phyloP scores from a whole-genome alignment of 2,888 invertebrate species.

The Augiades crinisus region DNA sequence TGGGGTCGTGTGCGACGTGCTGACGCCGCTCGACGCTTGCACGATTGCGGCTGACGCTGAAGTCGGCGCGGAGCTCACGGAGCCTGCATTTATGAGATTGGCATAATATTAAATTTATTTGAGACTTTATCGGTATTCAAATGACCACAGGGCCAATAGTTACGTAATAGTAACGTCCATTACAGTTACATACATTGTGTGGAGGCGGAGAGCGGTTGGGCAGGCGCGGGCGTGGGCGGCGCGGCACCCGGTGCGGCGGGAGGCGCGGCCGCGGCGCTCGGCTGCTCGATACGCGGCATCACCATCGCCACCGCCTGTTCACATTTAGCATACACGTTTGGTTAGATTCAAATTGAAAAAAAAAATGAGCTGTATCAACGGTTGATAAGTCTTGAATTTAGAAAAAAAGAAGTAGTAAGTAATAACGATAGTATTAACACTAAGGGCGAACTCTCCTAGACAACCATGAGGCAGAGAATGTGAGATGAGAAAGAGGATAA shows the following conservation, averaged over 20 bases:
- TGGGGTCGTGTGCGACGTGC: slow-evolving; percentile 46
- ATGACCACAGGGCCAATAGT: no score
- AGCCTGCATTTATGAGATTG: slow-evolving; percentile 32
- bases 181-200: slow-evolving; percentile 12
- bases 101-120: background rate
- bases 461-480: no score
- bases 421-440: no score
- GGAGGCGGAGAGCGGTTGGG: slow-evolving; percentile 48
- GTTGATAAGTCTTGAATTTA: no score
- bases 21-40: slow-evolving; percentile 51
- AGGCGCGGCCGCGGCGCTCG: slow-evolving; percentile 47
- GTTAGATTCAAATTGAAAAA: no score
- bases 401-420: no score
- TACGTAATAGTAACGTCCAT: no score
- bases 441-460: no score
- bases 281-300: slow-evolving; percentile 86
- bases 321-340: background rate
- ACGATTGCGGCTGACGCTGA: slow-evolving; percentile 43
- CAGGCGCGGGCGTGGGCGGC: slow-evolving; percentile 41
- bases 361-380: no score
- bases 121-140: background rate
- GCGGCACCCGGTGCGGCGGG: slow-evolving; percentile 38
- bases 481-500: no score
- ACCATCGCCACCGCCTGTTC: slow-evolving; percentile 85
- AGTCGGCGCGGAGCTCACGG: slow-evolving; percentile 41